Base-by-base conservation (phyloP, 2,888 invertebrate species). In the Agonum fuliginosum region DNA sequence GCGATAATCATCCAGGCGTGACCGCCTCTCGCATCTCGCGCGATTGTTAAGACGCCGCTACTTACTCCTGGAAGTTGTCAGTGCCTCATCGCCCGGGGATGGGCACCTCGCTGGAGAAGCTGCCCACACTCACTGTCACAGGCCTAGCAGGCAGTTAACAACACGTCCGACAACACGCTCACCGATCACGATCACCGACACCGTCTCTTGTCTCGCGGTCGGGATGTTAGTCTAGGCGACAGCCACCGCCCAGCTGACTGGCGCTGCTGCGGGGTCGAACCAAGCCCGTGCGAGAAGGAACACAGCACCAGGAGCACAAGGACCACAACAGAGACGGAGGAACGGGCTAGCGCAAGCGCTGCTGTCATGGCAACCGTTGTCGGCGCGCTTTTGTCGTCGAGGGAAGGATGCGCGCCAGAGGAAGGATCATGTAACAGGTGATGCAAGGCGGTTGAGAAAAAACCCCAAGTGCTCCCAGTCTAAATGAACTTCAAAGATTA, bases 161-260 rank as follows among this genome's bases (percentile, higher is more conserved):
- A n/a, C n/a, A n/a, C n/a, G n/a, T n/a, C n/a, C n/a, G n/a, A n/a
- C n/a, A n/a, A n/a, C n/a, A n/a, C n/a, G n/a, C n/a, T n/a, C n/a
- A n/a, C n/a, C n/a, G n/a, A n/a, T n/a, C n/a, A n/a, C n/a, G n/a
- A n/a, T n/a, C n/a, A n/a, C n/a, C n/a, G n/a, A n/a, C n/a, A n/a
- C n/a, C n/a, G n/a, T n/a, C n/a, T n/a, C n/a, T n/a, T n/a, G n/a
- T n/a, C n/a, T n/a, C 83, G 84, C 62, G 41, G 51, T 43, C n/a
- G 14, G 84, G 84, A 83, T 84, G 3, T 43, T n/a, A 3, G 48
- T 75, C 30, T 51, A 19, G 84, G 83, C 84, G 83, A 82, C 86
- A 87, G 88, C 88, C 88, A 88, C 88, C 88, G 88, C 88, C 88
- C 88, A 87, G 87, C 87, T 84, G 85, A 84, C 83, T 86, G 84